Conservation (phyloP, 2,113 vertebrate species). For the Mystacornis crossleyi region DNA sequence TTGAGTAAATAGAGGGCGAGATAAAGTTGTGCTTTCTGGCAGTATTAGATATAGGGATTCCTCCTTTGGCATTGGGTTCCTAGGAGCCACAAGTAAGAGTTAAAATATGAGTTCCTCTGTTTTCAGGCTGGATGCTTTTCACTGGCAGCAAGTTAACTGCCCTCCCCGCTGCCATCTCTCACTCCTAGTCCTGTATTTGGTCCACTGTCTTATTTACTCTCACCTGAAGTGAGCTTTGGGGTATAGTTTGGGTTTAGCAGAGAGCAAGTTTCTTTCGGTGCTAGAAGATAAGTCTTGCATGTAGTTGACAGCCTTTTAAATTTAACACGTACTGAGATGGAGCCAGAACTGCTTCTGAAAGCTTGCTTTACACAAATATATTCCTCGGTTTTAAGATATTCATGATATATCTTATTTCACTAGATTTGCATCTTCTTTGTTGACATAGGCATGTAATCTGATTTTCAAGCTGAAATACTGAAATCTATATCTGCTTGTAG, state of each 20-base stretch:
- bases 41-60: not conserved
- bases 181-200: not conserved
- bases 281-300: not conserved
- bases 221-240: not conserved
- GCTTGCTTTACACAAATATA: not conserved
- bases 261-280: not conserved
- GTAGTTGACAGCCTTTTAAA: not conserved
- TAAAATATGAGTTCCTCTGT: not conserved
- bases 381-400: not conserved
- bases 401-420: not conserved
- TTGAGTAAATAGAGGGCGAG: not conserved
- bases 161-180: fast-evolving
- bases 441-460: not conserved
- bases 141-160: not conserved
- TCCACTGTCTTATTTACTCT: not conserved
- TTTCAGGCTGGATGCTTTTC: not conserved
- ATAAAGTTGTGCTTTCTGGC: not conserved
- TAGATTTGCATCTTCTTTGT: not conserved
- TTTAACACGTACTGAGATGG: not conserved
- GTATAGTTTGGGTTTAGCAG: not conserved
- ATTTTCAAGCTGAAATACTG: not conserved
- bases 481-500: not conserved
- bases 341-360: not conserved
- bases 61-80: not conserved
- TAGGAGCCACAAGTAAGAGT: not conserved